A percentile compares a stretch with the other conserved stretches of the same genome.
Evolutionary conservation across 2,888 invertebrate genomes (phyloP).

Genomic region (Drosophila pegasa): DNA sequence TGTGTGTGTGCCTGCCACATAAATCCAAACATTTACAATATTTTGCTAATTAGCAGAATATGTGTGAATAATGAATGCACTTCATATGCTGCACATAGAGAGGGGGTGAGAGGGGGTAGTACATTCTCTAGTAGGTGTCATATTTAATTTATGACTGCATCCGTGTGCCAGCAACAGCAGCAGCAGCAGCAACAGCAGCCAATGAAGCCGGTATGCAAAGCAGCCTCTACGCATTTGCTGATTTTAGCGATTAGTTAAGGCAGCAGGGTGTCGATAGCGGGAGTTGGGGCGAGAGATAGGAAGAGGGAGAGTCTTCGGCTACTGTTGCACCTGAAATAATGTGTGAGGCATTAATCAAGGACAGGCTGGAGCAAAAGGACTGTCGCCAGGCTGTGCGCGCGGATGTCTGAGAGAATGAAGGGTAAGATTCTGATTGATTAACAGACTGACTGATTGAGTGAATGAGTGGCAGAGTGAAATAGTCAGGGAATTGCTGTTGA

Average conservation of each 20-base stretch:
- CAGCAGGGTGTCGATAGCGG: not conserved
- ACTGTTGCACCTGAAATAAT: slow-evolving; percentile 47
- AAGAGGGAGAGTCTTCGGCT: slow-evolving; percentile 5
- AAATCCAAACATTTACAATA: slow-evolving; percentile 69
- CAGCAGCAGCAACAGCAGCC: slow-evolving; percentile 29
- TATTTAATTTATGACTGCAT: slow-evolving; percentile 70
- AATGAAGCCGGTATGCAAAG: slow-evolving; percentile 30
- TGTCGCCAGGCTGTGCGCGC: slow-evolving; percentile 3
- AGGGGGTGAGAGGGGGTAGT: not conserved
- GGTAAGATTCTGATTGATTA: not conserved
- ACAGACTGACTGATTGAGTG: not conserved
- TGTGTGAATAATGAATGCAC: slow-evolving; percentile 77
- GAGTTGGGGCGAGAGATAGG: not conserved
- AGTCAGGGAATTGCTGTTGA: not conserved
- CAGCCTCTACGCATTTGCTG: slow-evolving; percentile 35
- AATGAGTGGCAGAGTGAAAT: not conserved
- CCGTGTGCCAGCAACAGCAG: slow-evolving; percentile 27
- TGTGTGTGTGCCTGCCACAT: slow-evolving; percentile 44
- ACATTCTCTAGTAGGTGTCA: slow-evolving; percentile 58
- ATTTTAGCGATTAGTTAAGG: slow-evolving; percentile 56
- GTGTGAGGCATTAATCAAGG: slow-evolving; percentile 44
- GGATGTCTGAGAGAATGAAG: not conserved
- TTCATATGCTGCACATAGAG: slow-evolving; percentile 36
- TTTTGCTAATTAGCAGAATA: slow-evolving; percentile 80
- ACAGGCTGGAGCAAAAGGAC: slow-evolving; percentile 3